Conservation (phyloP, 92 coral and sea anemone genomes). For the Ricordea florida region DNA sequence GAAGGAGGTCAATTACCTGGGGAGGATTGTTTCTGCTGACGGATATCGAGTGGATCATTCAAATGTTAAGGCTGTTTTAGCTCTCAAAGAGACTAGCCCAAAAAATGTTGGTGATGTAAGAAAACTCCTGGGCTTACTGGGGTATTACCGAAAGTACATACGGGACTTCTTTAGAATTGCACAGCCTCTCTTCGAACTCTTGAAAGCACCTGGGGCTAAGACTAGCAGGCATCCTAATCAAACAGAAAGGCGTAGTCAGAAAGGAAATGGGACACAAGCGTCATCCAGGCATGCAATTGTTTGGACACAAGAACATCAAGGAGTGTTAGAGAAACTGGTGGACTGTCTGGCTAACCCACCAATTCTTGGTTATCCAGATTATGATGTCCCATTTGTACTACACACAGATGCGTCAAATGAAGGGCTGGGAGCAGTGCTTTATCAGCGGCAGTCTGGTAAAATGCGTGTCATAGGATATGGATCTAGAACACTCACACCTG, state of each 20-base stretch:
- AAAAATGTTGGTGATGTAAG: slow-evolving; percentile 2
- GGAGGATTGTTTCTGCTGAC: not conserved
- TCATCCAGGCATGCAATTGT: not conserved
- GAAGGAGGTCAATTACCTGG: slow-evolving; percentile 1
- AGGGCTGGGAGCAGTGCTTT: slow-evolving; percentile 42
- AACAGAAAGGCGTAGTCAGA: not conserved
- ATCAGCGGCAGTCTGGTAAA: slow-evolving; percentile 35
- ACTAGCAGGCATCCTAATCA: no score
- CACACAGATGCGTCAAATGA: no score
- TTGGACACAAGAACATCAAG: slow-evolving; percentile 2
- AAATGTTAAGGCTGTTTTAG: slow-evolving; percentile 6
- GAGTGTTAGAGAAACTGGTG: not conserved
- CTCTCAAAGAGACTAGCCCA: not conserved
- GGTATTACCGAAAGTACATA: slow-evolving; percentile 6
- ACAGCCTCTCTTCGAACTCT: slow-evolving; percentile 12
- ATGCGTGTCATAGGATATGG: slow-evolving; percentile 40
- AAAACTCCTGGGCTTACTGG: not conserved
- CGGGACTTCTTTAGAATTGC: slow-evolving; percentile 12
- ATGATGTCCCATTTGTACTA: not conserved
- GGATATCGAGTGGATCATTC: slow-evolving; percentile 5
- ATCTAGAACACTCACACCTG: slow-evolving; percentile 21
- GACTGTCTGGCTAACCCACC: slow-evolving; percentile 5
- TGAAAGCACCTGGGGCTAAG: not conserved
- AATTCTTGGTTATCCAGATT: slow-evolving; percentile 21
- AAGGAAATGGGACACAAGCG: not conserved